Evolutionary conservation across 1,140 invertebrate species (phyloP), one percentile per base, ranked within the genome.

Genomic region (Brachionus sp.): DNA sequence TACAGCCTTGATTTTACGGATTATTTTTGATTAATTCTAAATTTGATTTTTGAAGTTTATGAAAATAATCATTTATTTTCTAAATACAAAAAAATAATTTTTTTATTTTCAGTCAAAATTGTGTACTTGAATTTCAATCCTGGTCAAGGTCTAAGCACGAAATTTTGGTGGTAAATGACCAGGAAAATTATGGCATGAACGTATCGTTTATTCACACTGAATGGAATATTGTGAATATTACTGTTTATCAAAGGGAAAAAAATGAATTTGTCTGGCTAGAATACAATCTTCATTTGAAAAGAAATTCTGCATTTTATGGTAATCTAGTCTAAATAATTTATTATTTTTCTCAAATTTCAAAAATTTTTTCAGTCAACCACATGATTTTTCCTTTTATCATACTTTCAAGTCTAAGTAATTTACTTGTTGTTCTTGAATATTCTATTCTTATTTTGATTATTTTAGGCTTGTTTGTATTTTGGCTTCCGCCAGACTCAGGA

Each of bases 401-500:
- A 25, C 50, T 82, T 16, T 82, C 80, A 6, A 66, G 57, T 70
- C 19, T 82, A 66, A 80, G 77, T 80, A 80, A 80, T 9, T 62
- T 12, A 16, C 12, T 19, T 44, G n/a, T 57, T 5, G 5, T 3
- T 6, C 29, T 35, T 70, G 9, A 70, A 70, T 39, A 37, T 35
- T n/a, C 23, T 64, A 23, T 70, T 70, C 25, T 23, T 10, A 35
- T 29, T 75, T 37, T 35, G 9, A 37, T 70, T 70, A 19, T 46
- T 19, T 9, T 37, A 82, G 57, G 57, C 4, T 50, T 82, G n/a
- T 82, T 82, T 70, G 80, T 82, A 6, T 82, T 82, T 70, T 82
- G 80, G 80, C 37, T 82, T n/a, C 80, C 80, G 35, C 80, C 80
- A 33, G 80, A 82, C 50, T 82, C 80, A 35, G 80, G 80, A 44